Conservation (phyloP, 2,113 vertebrate genomes). For the Phainopepla nitens region DNA sequence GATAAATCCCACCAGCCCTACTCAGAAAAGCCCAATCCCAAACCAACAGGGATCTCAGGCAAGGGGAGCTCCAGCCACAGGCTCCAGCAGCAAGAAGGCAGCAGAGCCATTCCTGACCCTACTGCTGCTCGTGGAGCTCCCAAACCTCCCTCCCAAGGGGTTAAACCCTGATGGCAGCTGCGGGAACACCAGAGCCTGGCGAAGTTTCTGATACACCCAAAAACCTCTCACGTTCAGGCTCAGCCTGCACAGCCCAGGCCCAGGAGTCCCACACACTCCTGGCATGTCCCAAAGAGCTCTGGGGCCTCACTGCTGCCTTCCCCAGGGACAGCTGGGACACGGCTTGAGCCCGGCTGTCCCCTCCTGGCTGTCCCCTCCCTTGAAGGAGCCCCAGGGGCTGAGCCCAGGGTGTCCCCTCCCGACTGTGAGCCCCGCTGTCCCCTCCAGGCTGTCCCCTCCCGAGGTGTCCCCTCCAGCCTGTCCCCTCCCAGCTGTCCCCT, state of each 20-base stretch:
- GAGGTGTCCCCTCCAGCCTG: too few relatives aligned
- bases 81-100: not conserved
- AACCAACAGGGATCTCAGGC: rapidly evolving
- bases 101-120: not conserved
- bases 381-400: too few relatives aligned
- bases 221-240: rapidly evolving
- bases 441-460: too few relatives aligned
- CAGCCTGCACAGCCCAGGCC: not conserved
- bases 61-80: not conserved
- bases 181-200: rapidly evolving
- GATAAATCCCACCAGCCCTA: not conserved
- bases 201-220: rapidly evolving
- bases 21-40: not conserved
- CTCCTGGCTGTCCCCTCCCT: too few relatives aligned
- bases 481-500: too few relatives aligned
- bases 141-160: not conserved
- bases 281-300: not conserved
- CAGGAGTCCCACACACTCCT: not conserved
- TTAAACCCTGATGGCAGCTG: not conserved
- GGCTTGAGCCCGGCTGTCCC: too few relatives aligned
- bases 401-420: too few relatives aligned
- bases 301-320: not conserved
- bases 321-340: not conserved
- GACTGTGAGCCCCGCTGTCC: too few relatives aligned
- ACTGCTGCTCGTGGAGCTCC: rapidly evolving